These are phyloP conservation scores for Plestiodon gilberti DNA, from an alignment of 2,113 vertebrate species.

Conservation along the genomic window DNA sequence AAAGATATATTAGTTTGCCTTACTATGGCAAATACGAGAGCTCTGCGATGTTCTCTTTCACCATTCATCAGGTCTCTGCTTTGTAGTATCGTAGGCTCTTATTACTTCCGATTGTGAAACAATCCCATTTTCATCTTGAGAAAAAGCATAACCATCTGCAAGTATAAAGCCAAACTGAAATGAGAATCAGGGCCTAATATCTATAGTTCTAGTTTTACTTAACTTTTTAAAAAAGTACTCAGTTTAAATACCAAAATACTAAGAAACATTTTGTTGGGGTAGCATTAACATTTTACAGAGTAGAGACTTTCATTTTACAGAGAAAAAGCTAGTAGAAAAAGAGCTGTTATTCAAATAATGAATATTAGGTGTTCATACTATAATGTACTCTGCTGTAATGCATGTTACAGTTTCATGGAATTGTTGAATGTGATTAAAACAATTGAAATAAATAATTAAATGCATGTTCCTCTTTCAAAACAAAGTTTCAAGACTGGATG, in stretches of 20 bases:
- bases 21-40: slow-evolving; percentile 32
- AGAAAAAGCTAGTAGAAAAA: slow-evolving; percentile 23
- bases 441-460: not conserved
- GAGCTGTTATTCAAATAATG: not conserved
- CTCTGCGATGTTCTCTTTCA: slow-evolving; percentile 70
- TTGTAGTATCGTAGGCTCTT: slow-evolving; percentile 97
- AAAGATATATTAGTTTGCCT: slow-evolving; percentile 54
- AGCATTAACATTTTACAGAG: not conserved
- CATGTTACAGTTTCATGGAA: not conserved
- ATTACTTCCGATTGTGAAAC: slow-evolving; percentile 98
- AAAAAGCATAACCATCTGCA: slow-evolving; percentile 97
- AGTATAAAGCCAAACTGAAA: slow-evolving; percentile 33
- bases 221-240: slow-evolving; percentile 8
- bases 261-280: not conserved
- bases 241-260: not conserved
- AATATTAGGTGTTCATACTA: not conserved
- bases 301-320: not conserved
- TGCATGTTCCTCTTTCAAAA: not conserved
- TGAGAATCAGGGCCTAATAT: not conserved
- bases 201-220: not conserved
- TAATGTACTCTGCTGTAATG: not conserved
- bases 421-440: not conserved
- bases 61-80: slow-evolving; percentile 92
- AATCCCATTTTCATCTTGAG: slow-evolving; percentile 98
- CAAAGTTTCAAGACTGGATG: not conserved